Conservation (phyloP, 2,888 invertebrate genomes). For the Spilosoma lubricipeda region DNA sequence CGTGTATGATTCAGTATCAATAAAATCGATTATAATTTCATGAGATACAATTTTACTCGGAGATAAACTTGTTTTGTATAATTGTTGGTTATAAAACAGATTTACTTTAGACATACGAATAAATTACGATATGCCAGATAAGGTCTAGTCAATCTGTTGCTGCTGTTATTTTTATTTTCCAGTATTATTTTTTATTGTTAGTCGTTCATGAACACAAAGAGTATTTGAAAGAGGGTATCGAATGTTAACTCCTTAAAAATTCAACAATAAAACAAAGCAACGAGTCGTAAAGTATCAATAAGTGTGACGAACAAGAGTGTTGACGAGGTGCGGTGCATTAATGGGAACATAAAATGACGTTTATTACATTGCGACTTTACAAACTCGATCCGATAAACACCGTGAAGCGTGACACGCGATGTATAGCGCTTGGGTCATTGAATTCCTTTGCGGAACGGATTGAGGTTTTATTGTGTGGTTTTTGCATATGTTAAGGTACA, state of each 20-base stretch:
- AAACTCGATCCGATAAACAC: slow-evolving; percentile 22
- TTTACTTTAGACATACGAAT: not conserved
- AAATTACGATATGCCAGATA: not conserved
- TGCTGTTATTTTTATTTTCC: not conserved
- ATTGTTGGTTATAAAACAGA: not conserved
- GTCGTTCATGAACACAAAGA: not conserved
- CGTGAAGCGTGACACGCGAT: slow-evolving; percentile 38
- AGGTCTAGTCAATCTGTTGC: not conserved
- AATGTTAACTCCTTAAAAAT: slow-evolving; percentile 6
- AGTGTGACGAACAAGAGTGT: slow-evolving; percentile 38
- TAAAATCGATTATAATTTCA: not conserved
- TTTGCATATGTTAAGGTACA: slow-evolving; percentile 6
- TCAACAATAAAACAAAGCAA: slow-evolving; percentile 16
- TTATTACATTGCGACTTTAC: slow-evolving; percentile 39
- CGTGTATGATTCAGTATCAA: slow-evolving; percentile 6
- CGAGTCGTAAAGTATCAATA: slow-evolving; percentile 35
- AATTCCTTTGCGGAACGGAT: slow-evolving; percentile 53
- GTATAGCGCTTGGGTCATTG: slow-evolving; percentile 51
- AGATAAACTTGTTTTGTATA: not conserved
- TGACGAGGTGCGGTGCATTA: slow-evolving; percentile 43
- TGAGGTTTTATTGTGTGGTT: slow-evolving; percentile 19
- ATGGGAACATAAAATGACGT: slow-evolving; percentile 45
- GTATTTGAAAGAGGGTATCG: slow-evolving; percentile 4
- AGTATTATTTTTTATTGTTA: not conserved
- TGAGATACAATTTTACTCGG: slow-evolving; percentile 1